Conservation (phyloP, 1,140 invertebrate species). For the Eueides isabella region DNA sequence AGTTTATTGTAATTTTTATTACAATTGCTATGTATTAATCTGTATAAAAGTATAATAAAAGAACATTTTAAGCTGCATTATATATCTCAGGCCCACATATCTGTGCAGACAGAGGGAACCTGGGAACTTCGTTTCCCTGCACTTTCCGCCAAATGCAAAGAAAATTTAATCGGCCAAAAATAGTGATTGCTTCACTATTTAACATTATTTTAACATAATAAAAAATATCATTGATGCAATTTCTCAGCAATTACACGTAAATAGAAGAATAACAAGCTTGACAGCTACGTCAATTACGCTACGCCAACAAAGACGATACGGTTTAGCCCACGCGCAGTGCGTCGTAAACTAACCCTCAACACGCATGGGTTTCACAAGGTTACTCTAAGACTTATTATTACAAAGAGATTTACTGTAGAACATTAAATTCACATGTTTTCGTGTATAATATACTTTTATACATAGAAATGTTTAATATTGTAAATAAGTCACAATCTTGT, state of each 20-base stretch:
- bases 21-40: not conserved
- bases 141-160: no score
- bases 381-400: conserved; percentile 18
- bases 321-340: conserved; percentile 54
- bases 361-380: conserved; percentile 26
- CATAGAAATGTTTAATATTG: not conserved
- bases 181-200: not conserved
- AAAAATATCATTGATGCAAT: not conserved
- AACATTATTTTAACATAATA: not conserved
- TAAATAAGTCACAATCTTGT: not conserved
- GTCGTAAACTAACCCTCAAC: conserved; percentile 41
- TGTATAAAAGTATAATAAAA: no score
- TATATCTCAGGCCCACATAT: no score
- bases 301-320: conserved; percentile 33
- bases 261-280: conserved; percentile 56
- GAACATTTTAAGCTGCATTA: no score
- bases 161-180: no score
- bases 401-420: conserved; percentile 19
- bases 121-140: no score
- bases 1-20: not conserved
- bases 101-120: no score
- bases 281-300: conserved; percentile 55
- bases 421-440: conserved; percentile 1
- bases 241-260: conserved; percentile 41
- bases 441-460: not conserved